A percentile compares a stretch with the other conserved stretches of the same genome.
These are phyloP conservation scores for Poliocrania exsul DNA, from an alignment of 2,797 vertebrate genomes.

Conservation along the genomic window DNA sequence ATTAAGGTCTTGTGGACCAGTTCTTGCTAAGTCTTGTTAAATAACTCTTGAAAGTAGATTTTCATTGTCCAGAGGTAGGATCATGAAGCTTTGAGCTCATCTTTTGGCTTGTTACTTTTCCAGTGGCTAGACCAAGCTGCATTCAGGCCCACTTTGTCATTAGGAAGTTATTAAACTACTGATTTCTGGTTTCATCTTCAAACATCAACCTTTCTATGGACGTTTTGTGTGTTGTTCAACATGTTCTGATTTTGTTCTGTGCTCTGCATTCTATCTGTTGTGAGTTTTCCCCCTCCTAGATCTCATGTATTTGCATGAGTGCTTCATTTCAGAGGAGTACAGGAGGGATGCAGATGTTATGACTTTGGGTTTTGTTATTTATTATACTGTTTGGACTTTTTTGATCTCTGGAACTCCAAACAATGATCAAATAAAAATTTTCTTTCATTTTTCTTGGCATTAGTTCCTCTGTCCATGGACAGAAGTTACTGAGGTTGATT, in stretches of 20 bases:
- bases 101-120: not conserved
- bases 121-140: not conserved
- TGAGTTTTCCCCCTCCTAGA: rapidly evolving
- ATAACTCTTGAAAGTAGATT: not conserved
- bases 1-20: not conserved
- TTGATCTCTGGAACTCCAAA: slow-evolving; percentile 26
- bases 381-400: not conserved
- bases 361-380: slow-evolving; percentile 11
- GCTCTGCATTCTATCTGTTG: not conserved
- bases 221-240: rapidly evolving
- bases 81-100: not conserved
- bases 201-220: not conserved
- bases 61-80: not conserved
- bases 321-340: not conserved
- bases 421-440: not conserved
- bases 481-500: not conserved
- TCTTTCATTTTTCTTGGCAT: slow-evolving; percentile 22
- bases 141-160: not conserved
- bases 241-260: not conserved
- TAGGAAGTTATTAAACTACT: not conserved
- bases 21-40: not conserved
- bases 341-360: not conserved
- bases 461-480: not conserved
- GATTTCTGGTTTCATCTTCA: not conserved
- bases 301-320: not conserved